phyloP scores from a whole-genome alignment of 2,113 vertebrate species.

The Lophochroa leadbeateri region DNA sequence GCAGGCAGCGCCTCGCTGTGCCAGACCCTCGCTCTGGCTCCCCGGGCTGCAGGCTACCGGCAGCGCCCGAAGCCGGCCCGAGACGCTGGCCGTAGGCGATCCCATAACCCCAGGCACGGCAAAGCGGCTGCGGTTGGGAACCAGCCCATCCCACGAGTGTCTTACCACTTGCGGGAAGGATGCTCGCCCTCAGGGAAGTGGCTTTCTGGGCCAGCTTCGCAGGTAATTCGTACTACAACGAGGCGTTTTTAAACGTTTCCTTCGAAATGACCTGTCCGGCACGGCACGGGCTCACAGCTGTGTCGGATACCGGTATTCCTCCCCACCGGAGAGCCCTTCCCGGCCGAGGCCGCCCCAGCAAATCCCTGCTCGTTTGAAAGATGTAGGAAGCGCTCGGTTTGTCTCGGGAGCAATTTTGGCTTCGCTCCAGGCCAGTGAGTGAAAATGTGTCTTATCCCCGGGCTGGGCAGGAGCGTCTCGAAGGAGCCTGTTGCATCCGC shows the following conservation, averaged over 20 bases:
- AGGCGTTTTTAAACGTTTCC: accelerated
- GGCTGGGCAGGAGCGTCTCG: not conserved
- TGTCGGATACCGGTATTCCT: not conserved
- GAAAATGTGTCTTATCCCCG: not conserved
- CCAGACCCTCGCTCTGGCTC: not conserved
- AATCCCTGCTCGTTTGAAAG: not conserved
- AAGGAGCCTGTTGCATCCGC: not conserved
- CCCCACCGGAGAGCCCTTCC: not conserved
- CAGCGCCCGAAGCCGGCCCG: not conserved
- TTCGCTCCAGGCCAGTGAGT: not conserved
- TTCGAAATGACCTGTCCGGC: not conserved
- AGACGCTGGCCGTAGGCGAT: accelerated
- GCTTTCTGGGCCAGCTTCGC: not conserved
- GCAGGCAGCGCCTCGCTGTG: not conserved
- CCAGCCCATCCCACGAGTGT: not conserved
- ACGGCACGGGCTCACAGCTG: not conserved
- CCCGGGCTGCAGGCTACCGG: not conserved
- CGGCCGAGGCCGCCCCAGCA: not conserved
- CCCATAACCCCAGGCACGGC: not conserved
- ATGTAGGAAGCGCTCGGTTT: not conserved
- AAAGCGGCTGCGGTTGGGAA: not conserved
- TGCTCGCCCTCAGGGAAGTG: not conserved
- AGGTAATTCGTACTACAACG: not conserved
- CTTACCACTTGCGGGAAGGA: not conserved
- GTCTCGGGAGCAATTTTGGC: not conserved